Evolutionary conservation across 2,888 invertebrate species (phyloP).

Genomic region (Drosophila falleni): DNA sequence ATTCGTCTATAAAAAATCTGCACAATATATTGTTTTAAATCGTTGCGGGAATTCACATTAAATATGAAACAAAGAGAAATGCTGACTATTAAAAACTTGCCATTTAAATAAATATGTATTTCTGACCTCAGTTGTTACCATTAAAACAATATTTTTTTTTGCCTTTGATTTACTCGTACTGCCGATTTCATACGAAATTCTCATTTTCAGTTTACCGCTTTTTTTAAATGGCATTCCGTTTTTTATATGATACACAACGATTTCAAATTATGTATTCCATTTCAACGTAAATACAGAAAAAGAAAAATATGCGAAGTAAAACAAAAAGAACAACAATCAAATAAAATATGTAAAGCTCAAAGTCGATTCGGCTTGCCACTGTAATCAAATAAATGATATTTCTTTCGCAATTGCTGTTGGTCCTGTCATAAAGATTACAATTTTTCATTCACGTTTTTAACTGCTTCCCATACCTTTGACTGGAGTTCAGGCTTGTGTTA

Average conservation of each 20-base stretch:
- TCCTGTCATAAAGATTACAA: slow-evolving; percentile 53
- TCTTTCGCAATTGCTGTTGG: slow-evolving; percentile 16
- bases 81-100: slow-evolving; percentile 5
- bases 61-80: background rate
- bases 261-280: slow-evolving; percentile 60
- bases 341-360: slow-evolving; percentile 20
- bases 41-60: background rate
- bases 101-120: background rate
- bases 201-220: slow-evolving; percentile 10
- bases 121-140: background rate
- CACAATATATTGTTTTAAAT: background rate
- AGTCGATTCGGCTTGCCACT: slow-evolving; percentile 26
- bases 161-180: slow-evolving; percentile 7
- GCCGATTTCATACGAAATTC: background rate
- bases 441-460: slow-evolving; percentile 39
- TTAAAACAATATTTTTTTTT: slow-evolving; percentile 10
- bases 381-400: slow-evolving; percentile 69
- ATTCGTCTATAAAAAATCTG: background rate
- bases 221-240: slow-evolving; percentile 29
- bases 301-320: slow-evolving; percentile 8
- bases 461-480: slow-evolving; percentile 12
- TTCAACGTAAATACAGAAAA: slow-evolving; percentile 30
- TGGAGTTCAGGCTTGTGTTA: background rate
- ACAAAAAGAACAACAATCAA: slow-evolving; percentile 12
- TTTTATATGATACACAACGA: slow-evolving; percentile 7